Evolutionary conservation across 2,113 vertebrate genomes (phyloP).

Genomic region (Pipra filicauda): DNA sequence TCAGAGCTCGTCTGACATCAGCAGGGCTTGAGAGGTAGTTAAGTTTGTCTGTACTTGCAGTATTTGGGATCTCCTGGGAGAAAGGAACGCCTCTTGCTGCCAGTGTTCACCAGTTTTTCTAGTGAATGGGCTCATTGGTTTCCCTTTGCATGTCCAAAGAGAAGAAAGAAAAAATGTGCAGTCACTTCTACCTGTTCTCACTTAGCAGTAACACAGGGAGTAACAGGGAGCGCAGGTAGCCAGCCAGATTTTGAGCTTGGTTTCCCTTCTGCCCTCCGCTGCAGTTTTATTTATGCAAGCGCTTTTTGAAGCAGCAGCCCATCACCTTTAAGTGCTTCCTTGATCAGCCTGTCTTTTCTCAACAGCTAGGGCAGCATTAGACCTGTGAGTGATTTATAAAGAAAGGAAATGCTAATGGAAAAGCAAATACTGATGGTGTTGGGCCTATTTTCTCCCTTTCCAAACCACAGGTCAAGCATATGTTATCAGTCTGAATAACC

Average conservation of each 20-base stretch:
- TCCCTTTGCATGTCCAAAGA: not conserved
- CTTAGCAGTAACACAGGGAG: not conserved
- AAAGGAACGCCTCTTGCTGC: not conserved
- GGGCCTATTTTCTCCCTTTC: not conserved
- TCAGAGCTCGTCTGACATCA: not conserved
- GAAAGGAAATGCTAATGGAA: not conserved
- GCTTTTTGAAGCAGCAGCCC: slow-evolving; percentile 22
- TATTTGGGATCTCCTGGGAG: not conserved
- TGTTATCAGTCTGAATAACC: not conserved
- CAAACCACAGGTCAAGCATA: slow-evolving; percentile 7
- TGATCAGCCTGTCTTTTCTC: slow-evolving; percentile 30
- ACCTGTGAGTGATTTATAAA: not conserved
- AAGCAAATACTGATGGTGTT: not conserved
- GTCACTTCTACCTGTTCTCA: not conserved
- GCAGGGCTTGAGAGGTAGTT: not conserved
- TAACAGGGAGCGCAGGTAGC: not conserved
- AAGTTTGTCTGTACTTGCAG: not conserved
- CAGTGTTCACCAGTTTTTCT: not conserved
- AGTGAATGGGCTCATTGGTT: not conserved
- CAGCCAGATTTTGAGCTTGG: not conserved
- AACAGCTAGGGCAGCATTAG: not conserved
- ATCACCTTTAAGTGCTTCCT: slow-evolving; percentile 51
- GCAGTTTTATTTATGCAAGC: slow-evolving; percentile 49
- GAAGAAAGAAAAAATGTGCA: not conserved
- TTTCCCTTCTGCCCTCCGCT: slow-evolving; percentile 5